Evolutionary conservation across 2,888 invertebrate species (phyloP).

Genomic region (Apoda limacodes): DNA sequence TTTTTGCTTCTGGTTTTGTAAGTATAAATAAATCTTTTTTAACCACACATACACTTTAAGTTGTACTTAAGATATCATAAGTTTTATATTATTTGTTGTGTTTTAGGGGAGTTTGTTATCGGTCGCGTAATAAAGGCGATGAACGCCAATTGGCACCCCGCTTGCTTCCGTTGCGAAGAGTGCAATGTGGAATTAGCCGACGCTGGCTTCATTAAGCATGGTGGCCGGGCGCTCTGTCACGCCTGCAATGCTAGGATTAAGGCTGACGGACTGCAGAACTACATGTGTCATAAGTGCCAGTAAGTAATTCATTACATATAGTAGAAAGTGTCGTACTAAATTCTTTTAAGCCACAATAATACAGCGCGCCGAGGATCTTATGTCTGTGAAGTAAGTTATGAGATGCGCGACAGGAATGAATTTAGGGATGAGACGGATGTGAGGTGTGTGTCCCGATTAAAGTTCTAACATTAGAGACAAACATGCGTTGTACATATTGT

Average conservation of each 20-base stretch:
- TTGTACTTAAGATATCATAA: no score
- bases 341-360: no score
- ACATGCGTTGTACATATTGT: no score
- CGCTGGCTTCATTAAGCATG: slow-evolving; percentile 95
- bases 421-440: no score
- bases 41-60: no score
- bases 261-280: slow-evolving; percentile 94
- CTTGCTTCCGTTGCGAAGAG: slow-evolving; percentile 96
- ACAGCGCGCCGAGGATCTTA: no score
- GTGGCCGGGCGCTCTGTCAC: slow-evolving; percentile 89
- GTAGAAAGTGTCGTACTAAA: no score
- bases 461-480: no score
- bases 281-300: slow-evolving; percentile 99
- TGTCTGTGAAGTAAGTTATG: no score
- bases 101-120: slow-evolving; percentile 91
- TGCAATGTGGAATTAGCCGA: slow-evolving; percentile 94
- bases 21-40: not conserved
- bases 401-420: no score
- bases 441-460: no score
- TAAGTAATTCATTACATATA: slow-evolving; percentile 76
- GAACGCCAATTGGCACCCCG: slow-evolving; percentile 99
- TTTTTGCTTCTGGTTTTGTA: not conserved
- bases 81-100: no score
- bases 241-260: slow-evolving; percentile 97
- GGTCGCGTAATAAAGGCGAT: slow-evolving; percentile 99